Base-by-base conservation (phyloP, 2,113 vertebrate genomes). In the Crotophaga sulcirostris region DNA sequence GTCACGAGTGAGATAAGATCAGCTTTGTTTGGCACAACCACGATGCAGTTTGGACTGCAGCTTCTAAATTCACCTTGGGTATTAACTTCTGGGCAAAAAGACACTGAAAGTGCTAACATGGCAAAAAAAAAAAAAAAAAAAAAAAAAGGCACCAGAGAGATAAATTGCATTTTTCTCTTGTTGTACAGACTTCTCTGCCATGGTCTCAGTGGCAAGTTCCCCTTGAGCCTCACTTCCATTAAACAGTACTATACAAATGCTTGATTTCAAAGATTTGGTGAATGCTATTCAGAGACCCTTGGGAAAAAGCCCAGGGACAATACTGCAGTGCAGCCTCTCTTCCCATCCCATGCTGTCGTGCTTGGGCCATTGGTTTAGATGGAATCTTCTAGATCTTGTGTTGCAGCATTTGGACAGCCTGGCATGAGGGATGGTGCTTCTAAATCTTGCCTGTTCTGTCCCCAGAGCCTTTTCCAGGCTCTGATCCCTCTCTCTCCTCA, bases 1-100 rank as follows among this genome's bases (percentile, higher is more conserved):
- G 97, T 97, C 97, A 95, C 94, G 52, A 84, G 88, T 93, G 90
- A 96, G 97, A 97, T 97, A 97, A 98, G 91, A 98, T 98, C 97
- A 95, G 91, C 95, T 97, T 96, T 3, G 18, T 97, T 97, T 98
- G 96, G 96, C 97, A 94, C 96, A 96, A 91, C 92, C 69, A 91
- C 87, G 81, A 94, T 94, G 36, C 80, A 95, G 67, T 96, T 98
- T 96, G 96, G 94, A 95, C 88, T 95, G 91, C 7, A 20, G 84
- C 76, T 96, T 98, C 94, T 96, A 85, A 97, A 96, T 96, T 98
- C 90, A 96, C 94, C 95, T 97, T 98, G 96, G 91, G 31, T 74
- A 73, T 95, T 96, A 93, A 94, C 90, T 97, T 97, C 82, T 93
- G 86, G 90, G 73, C 58, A 80, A 80, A 95, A 88, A 92, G 80